Conservation (phyloP, 64 coral and sea anemone species). For the Actinia tenebrosa region DNA sequence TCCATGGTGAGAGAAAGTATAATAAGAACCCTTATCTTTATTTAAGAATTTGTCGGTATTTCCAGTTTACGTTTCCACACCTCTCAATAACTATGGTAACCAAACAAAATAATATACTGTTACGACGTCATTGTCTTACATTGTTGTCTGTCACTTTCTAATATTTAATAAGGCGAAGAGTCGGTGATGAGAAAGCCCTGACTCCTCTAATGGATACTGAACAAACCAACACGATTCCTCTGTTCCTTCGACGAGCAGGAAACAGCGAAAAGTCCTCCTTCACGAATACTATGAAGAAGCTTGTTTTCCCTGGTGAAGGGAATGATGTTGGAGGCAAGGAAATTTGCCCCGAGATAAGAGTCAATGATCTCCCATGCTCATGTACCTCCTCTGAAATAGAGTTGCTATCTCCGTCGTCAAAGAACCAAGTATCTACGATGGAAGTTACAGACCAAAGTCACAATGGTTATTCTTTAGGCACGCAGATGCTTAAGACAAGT, state of each 20-base stretch:
- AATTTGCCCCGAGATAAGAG: not conserved
- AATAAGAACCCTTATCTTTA: no score
- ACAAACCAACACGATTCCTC: not conserved
- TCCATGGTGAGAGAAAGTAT: no score
- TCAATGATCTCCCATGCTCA: not conserved
- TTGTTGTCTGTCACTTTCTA: no score
- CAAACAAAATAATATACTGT: no score
- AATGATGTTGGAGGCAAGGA: not conserved
- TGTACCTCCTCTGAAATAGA: not conserved
- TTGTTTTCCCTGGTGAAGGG: not conserved
- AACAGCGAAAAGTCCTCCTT: not conserved
- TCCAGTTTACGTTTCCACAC: no score
- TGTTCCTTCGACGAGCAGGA: not conserved
- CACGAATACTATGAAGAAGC: not conserved
- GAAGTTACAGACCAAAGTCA: not conserved
- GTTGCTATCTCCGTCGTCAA: not conserved
- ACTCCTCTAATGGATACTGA: not conserved
- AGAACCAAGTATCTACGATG: not conserved
- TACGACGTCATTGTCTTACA: no score
- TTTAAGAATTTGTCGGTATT: no score
- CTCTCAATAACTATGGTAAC: no score
- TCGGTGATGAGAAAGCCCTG: not conserved
- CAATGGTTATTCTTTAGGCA: not conserved
- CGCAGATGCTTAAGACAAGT: not conserved
- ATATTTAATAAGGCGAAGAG: no score